Evolutionary conservation across 2,113 vertebrate genomes (phyloP).

Genomic region (Marmota flaviventris): DNA sequence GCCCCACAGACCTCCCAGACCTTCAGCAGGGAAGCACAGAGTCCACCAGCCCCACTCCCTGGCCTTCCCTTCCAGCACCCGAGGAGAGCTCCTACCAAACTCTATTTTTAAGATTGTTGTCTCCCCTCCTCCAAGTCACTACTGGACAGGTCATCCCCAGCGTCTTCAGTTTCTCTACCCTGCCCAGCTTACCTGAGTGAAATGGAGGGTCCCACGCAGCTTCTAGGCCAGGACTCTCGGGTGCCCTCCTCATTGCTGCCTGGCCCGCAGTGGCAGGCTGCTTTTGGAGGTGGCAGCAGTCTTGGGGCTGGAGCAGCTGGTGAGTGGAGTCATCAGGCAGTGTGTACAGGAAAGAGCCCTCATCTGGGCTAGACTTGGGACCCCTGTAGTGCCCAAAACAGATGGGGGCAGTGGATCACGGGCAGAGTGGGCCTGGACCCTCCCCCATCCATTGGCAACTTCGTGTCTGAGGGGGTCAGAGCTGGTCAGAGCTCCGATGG

Average conservation of each 20-base stretch:
- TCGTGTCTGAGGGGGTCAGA: background rate
- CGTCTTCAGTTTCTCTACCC: background rate
- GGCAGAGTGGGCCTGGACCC: accelerated
- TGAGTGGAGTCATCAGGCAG: constrained; percentile 89
- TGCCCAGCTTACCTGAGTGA: constrained; percentile 83
- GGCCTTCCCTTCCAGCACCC: background rate
- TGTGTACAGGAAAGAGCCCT: constrained; percentile 88
- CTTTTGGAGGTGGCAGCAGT: constrained; percentile 84
- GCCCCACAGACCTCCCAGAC: background rate
- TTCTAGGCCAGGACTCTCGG: constrained; percentile 77
- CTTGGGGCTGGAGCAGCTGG: constrained; percentile 88
- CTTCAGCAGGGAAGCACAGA: background rate
- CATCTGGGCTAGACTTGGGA: constrained; percentile 82
- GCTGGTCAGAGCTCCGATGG: background rate
- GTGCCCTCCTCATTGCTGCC: constrained; percentile 74
- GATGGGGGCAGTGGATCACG: background rate
- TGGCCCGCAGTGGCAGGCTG: constrained; percentile 81
- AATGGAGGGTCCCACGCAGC: constrained; percentile 80
- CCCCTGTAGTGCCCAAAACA: constrained; percentile 69
- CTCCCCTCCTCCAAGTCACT: background rate
- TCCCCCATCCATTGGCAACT: background rate
- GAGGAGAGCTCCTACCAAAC: background rate
- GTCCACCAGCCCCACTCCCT: background rate
- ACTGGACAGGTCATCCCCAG: background rate
- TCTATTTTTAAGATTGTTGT: background rate